phyloP scores from a whole-genome alignment of 2,797 vertebrate species.

The Cossypha niveicapilla region DNA sequence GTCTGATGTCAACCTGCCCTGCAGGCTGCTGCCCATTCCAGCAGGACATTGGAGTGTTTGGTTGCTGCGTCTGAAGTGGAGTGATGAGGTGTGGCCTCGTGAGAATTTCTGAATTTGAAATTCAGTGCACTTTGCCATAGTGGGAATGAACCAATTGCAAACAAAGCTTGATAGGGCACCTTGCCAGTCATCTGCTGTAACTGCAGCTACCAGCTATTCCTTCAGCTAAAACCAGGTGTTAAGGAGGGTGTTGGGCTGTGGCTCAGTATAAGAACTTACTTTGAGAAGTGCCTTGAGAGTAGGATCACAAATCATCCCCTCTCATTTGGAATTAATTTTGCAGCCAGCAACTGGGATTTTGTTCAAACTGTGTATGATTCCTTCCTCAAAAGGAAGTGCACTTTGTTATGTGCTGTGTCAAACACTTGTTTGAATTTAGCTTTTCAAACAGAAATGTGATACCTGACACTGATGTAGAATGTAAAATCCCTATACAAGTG shows the following conservation, averaged over 20 bases:
- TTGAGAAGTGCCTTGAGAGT: not conserved
- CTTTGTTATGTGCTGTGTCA: not conserved
- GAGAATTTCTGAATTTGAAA: not conserved
- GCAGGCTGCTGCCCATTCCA: conserved; percentile 16
- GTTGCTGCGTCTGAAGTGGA: not conserved
- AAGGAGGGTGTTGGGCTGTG: not conserved
- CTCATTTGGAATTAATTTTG: not conserved
- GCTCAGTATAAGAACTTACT: not conserved
- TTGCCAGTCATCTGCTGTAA: not conserved
- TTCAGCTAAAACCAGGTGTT: not conserved
- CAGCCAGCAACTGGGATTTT: not conserved
- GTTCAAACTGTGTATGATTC: not conserved
- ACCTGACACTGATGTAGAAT: not conserved
- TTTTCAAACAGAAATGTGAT: not conserved
- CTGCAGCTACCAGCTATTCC: not conserved
- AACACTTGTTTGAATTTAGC: not conserved
- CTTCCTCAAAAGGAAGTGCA: not conserved
- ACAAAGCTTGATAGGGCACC: not conserved
- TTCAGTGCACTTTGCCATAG: not conserved
- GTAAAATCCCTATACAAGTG: not conserved
- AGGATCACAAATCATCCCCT: not conserved
- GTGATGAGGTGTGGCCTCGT: not conserved
- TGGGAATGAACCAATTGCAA: conserved; percentile 25
- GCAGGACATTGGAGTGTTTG: conserved; percentile 18
- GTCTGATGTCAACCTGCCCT: conserved; percentile 18